Evolutionary conservation across 2,113 vertebrate genomes (phyloP).

Genomic region (Pachypanchax playfairii): DNA sequence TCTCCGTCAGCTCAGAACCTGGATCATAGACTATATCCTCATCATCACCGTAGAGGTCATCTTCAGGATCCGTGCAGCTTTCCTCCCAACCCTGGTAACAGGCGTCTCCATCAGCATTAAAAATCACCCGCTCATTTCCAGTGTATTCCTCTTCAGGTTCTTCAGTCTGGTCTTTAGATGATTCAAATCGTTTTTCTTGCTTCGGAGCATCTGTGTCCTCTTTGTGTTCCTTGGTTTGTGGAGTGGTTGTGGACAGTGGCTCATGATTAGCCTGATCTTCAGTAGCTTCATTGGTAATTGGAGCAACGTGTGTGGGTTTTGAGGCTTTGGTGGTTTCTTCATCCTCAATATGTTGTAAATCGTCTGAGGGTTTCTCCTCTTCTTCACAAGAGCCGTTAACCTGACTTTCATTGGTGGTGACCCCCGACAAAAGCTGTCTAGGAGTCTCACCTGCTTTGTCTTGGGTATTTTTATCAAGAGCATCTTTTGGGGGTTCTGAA

Average conservation of each 20-base stretch:
- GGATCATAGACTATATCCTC: conserved; percentile 89
- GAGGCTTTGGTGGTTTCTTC: conserved; percentile 44
- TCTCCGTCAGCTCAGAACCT: conserved; percentile 88
- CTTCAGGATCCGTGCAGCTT: conserved; percentile 90
- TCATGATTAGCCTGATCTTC: conserved; percentile 48
- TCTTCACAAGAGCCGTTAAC: conserved; percentile 71
- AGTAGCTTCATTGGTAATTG: conserved; percentile 34
- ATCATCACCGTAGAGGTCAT: conserved; percentile 91
- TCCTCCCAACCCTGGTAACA: conserved; percentile 94
- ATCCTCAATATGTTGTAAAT: conserved; percentile 42
- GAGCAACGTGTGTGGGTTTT: conserved; percentile 41
- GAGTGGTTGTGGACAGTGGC: conserved; percentile 6
- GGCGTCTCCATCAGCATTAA: conserved; percentile 86
- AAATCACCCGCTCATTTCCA: conserved; percentile 78
- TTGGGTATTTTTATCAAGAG: conserved; percentile 31
- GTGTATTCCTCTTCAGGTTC: conserved; percentile 74
- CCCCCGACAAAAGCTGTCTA: conserved; percentile 19
- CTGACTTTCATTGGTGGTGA: conserved; percentile 52
- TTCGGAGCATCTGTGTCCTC: conserved; percentile 41
- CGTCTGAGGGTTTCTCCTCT: conserved; percentile 58
- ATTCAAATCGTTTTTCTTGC: conserved; percentile 45
- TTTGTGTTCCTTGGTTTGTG: conserved; percentile 25
- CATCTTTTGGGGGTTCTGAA: conserved; percentile 30
- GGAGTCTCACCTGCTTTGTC: conserved; percentile 30
- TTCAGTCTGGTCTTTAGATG: conserved; percentile 53